These are phyloP conservation scores for Mesitornis unicolor DNA, from an alignment of 2,113 vertebrate genomes.

Conservation along the genomic window DNA sequence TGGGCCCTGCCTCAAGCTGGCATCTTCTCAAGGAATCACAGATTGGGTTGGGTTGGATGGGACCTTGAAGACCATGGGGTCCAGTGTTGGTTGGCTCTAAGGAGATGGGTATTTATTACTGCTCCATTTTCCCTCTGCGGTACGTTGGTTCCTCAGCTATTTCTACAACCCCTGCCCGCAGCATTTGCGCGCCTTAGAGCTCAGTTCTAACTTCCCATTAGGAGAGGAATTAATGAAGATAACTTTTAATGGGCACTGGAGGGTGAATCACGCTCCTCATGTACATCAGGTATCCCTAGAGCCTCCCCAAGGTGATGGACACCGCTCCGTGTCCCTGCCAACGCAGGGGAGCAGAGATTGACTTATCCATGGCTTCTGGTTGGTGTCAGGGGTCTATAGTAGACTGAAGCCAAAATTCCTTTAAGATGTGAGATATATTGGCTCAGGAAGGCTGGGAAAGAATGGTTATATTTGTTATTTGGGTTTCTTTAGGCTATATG, in stretches of 20 bases:
- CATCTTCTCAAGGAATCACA: too few relatives aligned
- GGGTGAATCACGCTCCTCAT: not conserved
- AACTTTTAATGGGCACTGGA: not conserved
- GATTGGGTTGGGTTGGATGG: too few relatives aligned
- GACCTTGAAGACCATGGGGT: too few relatives aligned
- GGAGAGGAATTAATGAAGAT: not conserved
- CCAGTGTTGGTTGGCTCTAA: too few relatives aligned
- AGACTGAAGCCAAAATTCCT: not conserved
- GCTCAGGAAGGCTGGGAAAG: not conserved
- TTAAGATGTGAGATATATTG: not conserved
- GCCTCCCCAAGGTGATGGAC: too few relatives aligned
- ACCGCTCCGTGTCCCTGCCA: accelerated
- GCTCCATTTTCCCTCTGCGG: not conserved
- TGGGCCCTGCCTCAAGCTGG: not conserved
- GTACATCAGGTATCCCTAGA: not conserved
- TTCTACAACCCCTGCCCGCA: not conserved
- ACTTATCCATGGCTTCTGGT: not conserved
- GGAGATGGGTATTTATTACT: too few relatives aligned
- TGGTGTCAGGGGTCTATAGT: not conserved
- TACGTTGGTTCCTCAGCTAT: not conserved
- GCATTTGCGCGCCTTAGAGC: not conserved
- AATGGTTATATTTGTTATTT: not conserved
- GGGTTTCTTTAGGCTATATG: not conserved
- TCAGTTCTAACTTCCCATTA: not conserved
- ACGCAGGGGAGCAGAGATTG: not conserved